Conservation (phyloP, 2,888 invertebrate species). For the Volucella zonaria region DNA sequence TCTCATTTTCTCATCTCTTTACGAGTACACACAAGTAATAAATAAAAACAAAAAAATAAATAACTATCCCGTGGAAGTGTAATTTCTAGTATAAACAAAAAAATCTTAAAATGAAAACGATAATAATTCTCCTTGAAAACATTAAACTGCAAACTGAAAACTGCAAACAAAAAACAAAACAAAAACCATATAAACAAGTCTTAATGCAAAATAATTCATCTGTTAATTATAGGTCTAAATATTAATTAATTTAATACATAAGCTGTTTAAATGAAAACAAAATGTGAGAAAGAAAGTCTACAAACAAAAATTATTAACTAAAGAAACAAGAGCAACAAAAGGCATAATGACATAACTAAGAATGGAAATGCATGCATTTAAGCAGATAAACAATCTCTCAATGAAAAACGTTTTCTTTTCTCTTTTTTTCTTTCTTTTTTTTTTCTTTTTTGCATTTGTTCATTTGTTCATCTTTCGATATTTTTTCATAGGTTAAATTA, state of each 20-base stretch:
- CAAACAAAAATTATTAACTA: slow-evolving; percentile 1
- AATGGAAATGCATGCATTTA: slow-evolving; percentile 73
- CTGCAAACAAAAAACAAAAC: background rate
- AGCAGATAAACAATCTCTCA: slow-evolving; percentile 60
- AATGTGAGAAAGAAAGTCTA: slow-evolving; percentile 9
- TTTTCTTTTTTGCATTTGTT: slow-evolving; percentile 25
- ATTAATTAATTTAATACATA: slow-evolving; percentile 70
- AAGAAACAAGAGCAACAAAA: slow-evolving; percentile 66
- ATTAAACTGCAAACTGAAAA: slow-evolving; percentile 51
- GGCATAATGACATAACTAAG: slow-evolving; percentile 69
- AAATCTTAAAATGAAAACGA: slow-evolving; percentile 56
- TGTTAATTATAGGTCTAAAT: slow-evolving; percentile 72
- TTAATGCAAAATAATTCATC: slow-evolving; percentile 59
- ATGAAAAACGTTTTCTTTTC: slow-evolving; percentile 21
- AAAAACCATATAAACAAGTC: slow-evolving; percentile 29
- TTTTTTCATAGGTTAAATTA: slow-evolving; percentile 28
- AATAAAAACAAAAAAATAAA: slow-evolving; percentile 4
- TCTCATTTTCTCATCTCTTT: background rate
- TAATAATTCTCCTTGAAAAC: slow-evolving; percentile 73
- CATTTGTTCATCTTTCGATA: no score
- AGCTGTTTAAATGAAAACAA: slow-evolving; percentile 65
- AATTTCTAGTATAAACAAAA: slow-evolving; percentile 53
- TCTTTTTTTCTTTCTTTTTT: slow-evolving; percentile 39
- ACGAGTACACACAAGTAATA: slow-evolving; percentile 21
- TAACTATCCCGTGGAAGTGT: slow-evolving; percentile 60